Evolutionary conservation across 2,888 invertebrate genomes (phyloP), one percentile per base, ranked within the genome.

Genomic region (Euclidia mi): DNA sequence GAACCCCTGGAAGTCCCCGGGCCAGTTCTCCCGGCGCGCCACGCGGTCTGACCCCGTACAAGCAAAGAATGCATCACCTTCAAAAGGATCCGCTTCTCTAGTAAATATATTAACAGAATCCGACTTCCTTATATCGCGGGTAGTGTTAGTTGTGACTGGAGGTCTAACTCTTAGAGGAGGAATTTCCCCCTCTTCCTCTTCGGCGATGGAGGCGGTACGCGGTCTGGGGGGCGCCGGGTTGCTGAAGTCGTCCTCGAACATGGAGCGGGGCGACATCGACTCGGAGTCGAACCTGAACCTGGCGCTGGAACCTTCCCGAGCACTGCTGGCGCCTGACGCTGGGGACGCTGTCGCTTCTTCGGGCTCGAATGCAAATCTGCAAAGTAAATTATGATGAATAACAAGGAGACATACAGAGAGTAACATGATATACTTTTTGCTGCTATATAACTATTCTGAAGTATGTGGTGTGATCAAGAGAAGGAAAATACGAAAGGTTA

Each of bases 91-190:
- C 40, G 96, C 96, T 80, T 98, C 98, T 45, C 97, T 95, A 2
- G 97, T 96, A 90, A 98, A 98, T 76, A 98, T 98, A 88, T 98
- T 98, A 6, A 98, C 97, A 2, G 98, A 98, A 82, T 98, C 98
- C 0, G 98, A 98, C 87, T 98, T 98, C 79, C 97, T 97, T 42
- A 98, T 96, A 78, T 97, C 96, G 50, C 95, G 95, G 61, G 96
- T 96, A 1, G 55, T 20, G 17, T 28, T 40, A 2, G 42, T 25
- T 4, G 75, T 29, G 6, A 75, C 68, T 78, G 63, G 93, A 65
- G 88, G 87, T 17, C 84, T 94, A 45, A 80, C 75, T 62, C 87
- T 80, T 11, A 88, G 83, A 34, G 88, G 95, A 14, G 88, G 93
- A 12, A 90, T 83, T 49, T 89, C 95, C 29, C 76, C 78, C 53